These are phyloP conservation scores for Erebia epiphron DNA, from an alignment of 2,888 invertebrate genomes.

Conservation along the genomic window DNA sequence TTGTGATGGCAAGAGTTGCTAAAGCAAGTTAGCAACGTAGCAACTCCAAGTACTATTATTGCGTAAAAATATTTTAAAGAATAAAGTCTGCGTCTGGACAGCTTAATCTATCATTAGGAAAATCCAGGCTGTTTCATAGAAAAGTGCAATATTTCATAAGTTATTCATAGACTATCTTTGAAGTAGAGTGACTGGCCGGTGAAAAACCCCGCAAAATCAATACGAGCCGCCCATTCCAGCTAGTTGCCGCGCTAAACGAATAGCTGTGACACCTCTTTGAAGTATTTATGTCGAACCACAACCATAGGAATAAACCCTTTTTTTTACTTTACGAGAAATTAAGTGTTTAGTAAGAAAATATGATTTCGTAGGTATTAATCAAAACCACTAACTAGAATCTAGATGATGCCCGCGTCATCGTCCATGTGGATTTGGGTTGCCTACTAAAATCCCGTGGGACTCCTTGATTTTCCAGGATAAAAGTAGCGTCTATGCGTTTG, in stretches of 20 bases:
- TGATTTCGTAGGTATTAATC: too few relatives aligned
- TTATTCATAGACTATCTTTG: conserved; percentile 8
- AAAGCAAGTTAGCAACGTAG: neutral
- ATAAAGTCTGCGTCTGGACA: too few relatives aligned
- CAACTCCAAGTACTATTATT: neutral
- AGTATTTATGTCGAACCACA: conserved; percentile 6
- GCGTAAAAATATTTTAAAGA: neutral
- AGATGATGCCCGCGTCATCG: too few relatives aligned
- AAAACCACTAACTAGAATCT: too few relatives aligned
- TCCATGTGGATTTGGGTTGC: too few relatives aligned
- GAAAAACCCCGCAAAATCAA: conserved; percentile 5
- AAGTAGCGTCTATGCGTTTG: too few relatives aligned
- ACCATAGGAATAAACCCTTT: neutral
- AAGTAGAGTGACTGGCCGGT: conserved; percentile 1
- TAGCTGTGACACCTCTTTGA: conserved; percentile 6
- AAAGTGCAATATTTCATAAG: neutral
- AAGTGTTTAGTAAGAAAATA: too few relatives aligned
- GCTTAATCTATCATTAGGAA: neutral
- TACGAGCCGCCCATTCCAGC: conserved; percentile 3
- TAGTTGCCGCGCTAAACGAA: conserved; percentile 13
- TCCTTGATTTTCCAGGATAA: too few relatives aligned
- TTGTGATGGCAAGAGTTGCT: too few relatives aligned
- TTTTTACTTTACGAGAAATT: too few relatives aligned
- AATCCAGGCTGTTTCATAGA: neutral
- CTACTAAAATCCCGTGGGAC: too few relatives aligned